These are phyloP conservation scores for Rhinella marina DNA, from an alignment of 2,797 vertebrate genomes.

Conservation along the genomic window DNA sequence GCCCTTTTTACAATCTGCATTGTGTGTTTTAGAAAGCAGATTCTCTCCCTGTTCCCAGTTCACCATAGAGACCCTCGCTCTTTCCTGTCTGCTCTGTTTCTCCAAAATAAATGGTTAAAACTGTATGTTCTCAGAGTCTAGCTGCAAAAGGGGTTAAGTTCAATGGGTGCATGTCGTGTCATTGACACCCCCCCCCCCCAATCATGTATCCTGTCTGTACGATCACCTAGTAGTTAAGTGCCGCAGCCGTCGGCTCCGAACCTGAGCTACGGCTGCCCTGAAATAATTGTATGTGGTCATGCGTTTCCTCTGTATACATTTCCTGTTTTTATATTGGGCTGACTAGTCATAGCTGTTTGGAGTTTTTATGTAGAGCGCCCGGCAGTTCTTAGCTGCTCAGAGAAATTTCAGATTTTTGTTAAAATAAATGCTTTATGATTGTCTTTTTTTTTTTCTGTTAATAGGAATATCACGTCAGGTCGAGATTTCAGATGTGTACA, in stretches of 20 bases:
- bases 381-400: slow-evolving; percentile 74
- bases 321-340: slow-evolving; percentile 73
- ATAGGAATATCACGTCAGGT: slow-evolving; percentile 68
- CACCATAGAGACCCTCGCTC: neutral
- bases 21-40: slow-evolving; percentile 37
- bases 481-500: slow-evolving; percentile 49
- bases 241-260: slow-evolving; percentile 69
- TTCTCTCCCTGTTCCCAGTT: neutral
- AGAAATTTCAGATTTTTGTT: slow-evolving; percentile 64
- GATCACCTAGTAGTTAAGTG: slow-evolving; percentile 62
- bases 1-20: too few species aligned
- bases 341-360: slow-evolving; percentile 76
- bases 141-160: neutral
- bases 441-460: slow-evolving; percentile 70
- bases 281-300: slow-evolving; percentile 74
- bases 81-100: neutral
- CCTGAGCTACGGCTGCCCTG: too few species aligned
- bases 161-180: slow-evolving; percentile 55
- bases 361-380: slow-evolving; percentile 71
- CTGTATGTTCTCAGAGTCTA: slow-evolving; percentile 2
- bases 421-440: slow-evolving; percentile 71
- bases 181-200: too few species aligned
- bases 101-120: slow-evolving; percentile 16
- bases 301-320: slow-evolving; percentile 77
- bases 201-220: slow-evolving; percentile 33